Base-by-base conservation (phyloP, 2,113 vertebrate species). In the Microcebus tavaratra region DNA sequence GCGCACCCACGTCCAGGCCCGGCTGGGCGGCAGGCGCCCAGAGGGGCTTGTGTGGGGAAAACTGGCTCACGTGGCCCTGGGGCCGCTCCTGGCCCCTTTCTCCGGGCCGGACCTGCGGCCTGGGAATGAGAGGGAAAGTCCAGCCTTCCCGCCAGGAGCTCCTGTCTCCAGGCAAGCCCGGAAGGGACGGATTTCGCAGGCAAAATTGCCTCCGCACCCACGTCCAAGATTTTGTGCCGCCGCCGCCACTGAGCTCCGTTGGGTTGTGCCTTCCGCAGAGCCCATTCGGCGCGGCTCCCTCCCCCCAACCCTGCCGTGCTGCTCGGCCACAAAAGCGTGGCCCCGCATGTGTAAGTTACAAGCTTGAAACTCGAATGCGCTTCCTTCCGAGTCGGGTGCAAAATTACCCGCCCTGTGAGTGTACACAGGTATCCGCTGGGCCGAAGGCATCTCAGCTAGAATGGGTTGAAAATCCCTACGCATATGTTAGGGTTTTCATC, bases 191-290 rank as follows among this genome's bases (percentile, higher is more conserved):
- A 59, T 17, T n/a, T 17, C 12, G 7, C 2, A 5, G 53, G 67
- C 67, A 4, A 36, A n/a, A 36, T 14, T 0, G 67, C 83, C 53
- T 67, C 61, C 6, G 6, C 55, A 8, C 17, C 42, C 76, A 5
- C 0, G 7, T 5, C 50, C 0, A 4, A 18, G 31, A 25, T 18
- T 34, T 39, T 29, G 25, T 2, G 5, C 50, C 1, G 4, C 42
- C 1, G 3, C n/a, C 0, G n/a, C 6, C 27, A 34, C 8, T 0
- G 21, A 10, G 6, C 17, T 27, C 0, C 0, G 42, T 45, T 10
- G 14, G 21, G 0, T 1, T 2, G 25, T 8, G 25, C 4, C 59
- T 18, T 42, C 15, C 42, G 36, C 13, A 0, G 48, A 42, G 86
- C 34, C 20, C 73, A 0, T 18, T 36, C 36, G 34, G 57, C 6